These are phyloP conservation scores for Ricordea florida DNA, from an alignment of 92 coral and sea anemone species.

Conservation along the genomic window DNA sequence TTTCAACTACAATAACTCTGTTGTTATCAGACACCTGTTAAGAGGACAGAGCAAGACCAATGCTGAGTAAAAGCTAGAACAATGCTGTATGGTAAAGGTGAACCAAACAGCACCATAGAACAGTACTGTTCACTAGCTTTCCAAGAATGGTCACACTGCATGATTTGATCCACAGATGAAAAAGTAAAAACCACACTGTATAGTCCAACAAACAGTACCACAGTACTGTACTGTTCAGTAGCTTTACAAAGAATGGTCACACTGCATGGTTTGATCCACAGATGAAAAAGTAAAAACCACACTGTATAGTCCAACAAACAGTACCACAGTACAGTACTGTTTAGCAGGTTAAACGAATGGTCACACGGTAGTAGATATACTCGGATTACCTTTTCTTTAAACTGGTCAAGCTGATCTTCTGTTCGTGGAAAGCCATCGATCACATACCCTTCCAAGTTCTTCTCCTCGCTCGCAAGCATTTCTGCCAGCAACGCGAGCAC, in stretches of 20 bases:
- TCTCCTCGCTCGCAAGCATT: slow-evolving; percentile 68
- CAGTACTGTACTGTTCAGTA: too few species aligned
- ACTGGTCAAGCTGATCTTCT: slow-evolving; percentile 74
- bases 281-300: too few species aligned
- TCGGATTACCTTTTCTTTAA: slow-evolving; percentile 75
- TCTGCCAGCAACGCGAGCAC: slow-evolving; percentile 68
- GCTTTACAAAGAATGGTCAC: too few species aligned
- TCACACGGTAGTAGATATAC: too few species aligned
- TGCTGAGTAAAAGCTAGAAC: not conserved
- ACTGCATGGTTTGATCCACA: too few species aligned
- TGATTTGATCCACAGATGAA: too few species aligned
- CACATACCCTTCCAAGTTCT: slow-evolving; percentile 81
- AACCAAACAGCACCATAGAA: not conserved
- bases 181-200: too few species aligned
- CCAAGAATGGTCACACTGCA: too few species aligned
- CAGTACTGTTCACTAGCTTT: too few species aligned
- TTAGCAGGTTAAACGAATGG: not conserved
- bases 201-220: too few species aligned
- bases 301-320: too few species aligned
- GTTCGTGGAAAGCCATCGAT: slow-evolving; percentile 89
- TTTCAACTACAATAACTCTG: slow-evolving; percentile 63
- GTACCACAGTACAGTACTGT: too few species aligned
- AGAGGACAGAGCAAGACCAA: not conserved
- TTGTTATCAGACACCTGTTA: slow-evolving; percentile 79
- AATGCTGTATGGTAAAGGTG: not conserved